phyloP scores from a whole-genome alignment of 2,797 vertebrate species.

The Potorous gilbertii region DNA sequence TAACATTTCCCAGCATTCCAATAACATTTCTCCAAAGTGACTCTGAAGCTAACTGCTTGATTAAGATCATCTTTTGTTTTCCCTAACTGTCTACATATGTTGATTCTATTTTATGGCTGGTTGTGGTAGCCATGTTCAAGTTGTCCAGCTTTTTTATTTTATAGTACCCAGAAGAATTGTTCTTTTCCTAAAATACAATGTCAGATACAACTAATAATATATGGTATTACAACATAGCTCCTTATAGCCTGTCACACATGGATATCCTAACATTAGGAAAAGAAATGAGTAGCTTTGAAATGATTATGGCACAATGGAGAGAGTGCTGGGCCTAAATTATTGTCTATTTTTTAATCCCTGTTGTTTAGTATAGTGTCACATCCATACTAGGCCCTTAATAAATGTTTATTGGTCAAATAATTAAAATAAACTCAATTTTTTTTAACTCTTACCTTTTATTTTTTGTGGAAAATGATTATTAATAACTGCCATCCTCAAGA shows the following conservation, averaged over 20 bases:
- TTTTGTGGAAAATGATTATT: too few relatives aligned
- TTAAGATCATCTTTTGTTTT: background rate
- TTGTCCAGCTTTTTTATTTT: background rate
- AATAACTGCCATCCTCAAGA: too few relatives aligned
- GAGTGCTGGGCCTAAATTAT: too few relatives aligned
- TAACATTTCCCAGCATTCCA: background rate
- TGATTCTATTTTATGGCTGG: background rate
- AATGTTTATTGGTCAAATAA: background rate
- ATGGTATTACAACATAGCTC: background rate
- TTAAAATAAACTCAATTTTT: background rate
- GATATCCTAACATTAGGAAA: background rate
- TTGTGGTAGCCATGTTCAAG: background rate
- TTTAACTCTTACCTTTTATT: background rate
- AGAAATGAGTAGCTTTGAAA: background rate
- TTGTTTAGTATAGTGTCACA: too few relatives aligned
- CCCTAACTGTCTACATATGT: background rate
- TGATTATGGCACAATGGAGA: background rate
- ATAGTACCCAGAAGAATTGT: background rate
- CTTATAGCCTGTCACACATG: background rate
- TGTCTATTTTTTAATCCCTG: too few relatives aligned
- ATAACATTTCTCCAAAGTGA: background rate
- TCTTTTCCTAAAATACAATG: background rate
- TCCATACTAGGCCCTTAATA: background rate
- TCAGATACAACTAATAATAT: background rate
- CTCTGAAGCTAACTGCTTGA: background rate